Evolutionary conservation across 2,888 invertebrate genomes (phyloP).

Genomic region (Morinoia aosen): DNA sequence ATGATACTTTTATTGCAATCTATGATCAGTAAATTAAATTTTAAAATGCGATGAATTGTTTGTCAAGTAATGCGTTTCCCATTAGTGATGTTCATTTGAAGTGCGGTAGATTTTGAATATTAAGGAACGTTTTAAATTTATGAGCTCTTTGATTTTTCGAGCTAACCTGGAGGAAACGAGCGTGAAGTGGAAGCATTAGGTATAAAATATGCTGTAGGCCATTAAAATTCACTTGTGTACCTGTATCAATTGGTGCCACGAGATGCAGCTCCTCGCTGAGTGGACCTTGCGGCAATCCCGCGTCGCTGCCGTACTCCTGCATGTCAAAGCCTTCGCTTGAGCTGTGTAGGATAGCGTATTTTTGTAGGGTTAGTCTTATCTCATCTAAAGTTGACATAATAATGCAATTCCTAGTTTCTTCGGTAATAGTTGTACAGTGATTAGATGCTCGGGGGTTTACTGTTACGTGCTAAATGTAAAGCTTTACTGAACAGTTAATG

Average conservation of each 20-base stretch:
- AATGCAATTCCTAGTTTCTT: not conserved
- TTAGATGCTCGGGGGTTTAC: not conserved
- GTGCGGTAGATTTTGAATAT: no score
- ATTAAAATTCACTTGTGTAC: not conserved
- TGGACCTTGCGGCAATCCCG: conserved; percentile 28
- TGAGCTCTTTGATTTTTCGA: not conserved
- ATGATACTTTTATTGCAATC: no score
- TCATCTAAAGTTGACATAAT: not conserved
- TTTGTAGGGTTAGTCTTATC: not conserved
- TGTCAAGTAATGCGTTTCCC: no score
- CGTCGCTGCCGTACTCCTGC: conserved; percentile 5
- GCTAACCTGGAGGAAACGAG: not conserved
- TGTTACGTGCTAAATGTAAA: not conserved
- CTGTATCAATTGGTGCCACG: conserved; percentile 50
- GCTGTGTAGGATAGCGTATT: not conserved
- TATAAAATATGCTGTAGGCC: no score
- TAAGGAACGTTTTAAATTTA: no score
- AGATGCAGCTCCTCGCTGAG: conserved; percentile 49
- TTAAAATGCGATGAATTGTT: no score
- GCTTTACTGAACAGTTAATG: not conserved
- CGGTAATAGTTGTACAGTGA: not conserved
- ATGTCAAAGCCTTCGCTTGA: not conserved
- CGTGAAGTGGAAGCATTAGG: not conserved
- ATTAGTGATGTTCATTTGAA: no score
- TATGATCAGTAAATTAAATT: no score